These are phyloP conservation scores for Cirrhinus mrigala DNA, from an alignment of 2,797 vertebrate genomes.

Conservation along the genomic window DNA sequence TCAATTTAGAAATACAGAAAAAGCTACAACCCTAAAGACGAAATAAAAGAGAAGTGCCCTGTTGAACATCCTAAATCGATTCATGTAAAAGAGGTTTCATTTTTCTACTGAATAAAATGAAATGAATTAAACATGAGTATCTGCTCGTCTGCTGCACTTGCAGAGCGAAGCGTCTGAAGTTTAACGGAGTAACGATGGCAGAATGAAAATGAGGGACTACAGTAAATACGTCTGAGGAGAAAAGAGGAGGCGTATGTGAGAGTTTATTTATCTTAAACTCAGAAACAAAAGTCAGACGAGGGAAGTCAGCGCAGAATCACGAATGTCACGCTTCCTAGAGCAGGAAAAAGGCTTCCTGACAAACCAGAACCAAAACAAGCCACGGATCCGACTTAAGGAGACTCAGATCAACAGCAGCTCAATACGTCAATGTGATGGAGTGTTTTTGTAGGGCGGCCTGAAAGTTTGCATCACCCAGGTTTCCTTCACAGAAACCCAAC, in stretches of 20 bases:
- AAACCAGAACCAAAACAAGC: slow-evolving; percentile 52
- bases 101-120: background rate
- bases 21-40: background rate
- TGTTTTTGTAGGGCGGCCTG: too few relatives aligned
- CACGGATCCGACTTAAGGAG: background rate
- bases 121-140: slow-evolving; percentile 46
- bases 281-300: slow-evolving; percentile 79
- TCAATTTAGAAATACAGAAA: background rate
- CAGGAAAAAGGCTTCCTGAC: slow-evolving; percentile 82
- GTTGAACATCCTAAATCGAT: too few relatives aligned
- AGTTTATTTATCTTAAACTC: slow-evolving; percentile 81
- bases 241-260: slow-evolving; percentile 50
- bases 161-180: slow-evolving; percentile 37
- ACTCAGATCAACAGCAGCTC: background rate
- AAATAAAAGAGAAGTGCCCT: background rate
- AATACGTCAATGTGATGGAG: background rate
- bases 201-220: slow-evolving; percentile 44
- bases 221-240: slow-evolving; percentile 46
- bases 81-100: background rate
- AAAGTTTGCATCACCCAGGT: background rate
- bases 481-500: background rate
- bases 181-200: slow-evolving; percentile 35
- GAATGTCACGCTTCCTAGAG: slow-evolving; percentile 82
- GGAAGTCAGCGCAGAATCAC: slow-evolving; percentile 76
- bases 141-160: slow-evolving; percentile 38